Percentiles rank a stretch among this genome's conserved stretches.
Conservation (phyloP, 2,888 invertebrate genomes). For the Lamellibrachia satsuma region DNA sequence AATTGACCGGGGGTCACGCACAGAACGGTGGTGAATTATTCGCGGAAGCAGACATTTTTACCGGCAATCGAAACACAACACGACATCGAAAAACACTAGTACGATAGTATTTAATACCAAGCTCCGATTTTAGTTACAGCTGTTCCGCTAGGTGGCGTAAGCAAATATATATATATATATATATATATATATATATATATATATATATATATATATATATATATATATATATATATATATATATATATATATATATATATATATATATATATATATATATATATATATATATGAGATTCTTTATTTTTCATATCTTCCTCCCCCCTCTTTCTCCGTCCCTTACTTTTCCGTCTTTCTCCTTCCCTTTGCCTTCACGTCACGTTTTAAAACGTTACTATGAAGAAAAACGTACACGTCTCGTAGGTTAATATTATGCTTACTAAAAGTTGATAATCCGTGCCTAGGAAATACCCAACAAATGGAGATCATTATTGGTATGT, state of each 20-base stretch:
- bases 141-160: not conserved
- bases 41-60: not conserved
- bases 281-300: no score
- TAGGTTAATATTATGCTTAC: not conserved
- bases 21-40: not conserved
- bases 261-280: no score
- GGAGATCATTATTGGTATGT: not conserved
- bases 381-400: not conserved
- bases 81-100: not conserved
- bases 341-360: not conserved
- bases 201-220: no score
- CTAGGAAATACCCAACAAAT: not conserved
- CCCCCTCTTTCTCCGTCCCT: not conserved
- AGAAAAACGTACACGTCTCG: not conserved
- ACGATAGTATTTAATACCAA: not conserved
- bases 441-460: no score
- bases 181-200: not conserved
- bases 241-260: no score
- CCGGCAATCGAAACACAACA: not conserved
- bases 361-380: not conserved
- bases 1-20: not conserved
- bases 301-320: not conserved
- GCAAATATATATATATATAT: not conserved
- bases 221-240: no score
- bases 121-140: not conserved